These are phyloP conservation scores for Lasioglossum lativentre DNA, from an alignment of 2,888 invertebrate genomes.

Conservation along the genomic window DNA sequence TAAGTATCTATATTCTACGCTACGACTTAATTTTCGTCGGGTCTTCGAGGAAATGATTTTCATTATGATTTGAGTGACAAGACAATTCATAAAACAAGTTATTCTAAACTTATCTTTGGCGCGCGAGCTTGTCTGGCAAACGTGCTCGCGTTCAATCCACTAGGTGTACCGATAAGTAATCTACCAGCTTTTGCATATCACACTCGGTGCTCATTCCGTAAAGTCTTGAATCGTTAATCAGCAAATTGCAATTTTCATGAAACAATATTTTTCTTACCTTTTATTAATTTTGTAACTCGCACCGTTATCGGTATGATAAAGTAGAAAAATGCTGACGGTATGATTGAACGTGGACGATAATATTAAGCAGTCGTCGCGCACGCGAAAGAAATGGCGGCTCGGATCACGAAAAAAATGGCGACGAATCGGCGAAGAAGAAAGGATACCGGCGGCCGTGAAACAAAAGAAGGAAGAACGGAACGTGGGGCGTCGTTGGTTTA, in stretches of 20 bases:
- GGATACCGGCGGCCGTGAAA: constrained; percentile 16
- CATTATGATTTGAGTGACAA: constrained; percentile 4
- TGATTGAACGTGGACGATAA: not conserved
- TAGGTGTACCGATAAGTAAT: constrained; percentile 1
- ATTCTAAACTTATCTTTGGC: constrained; percentile 16
- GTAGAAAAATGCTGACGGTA: not conserved
- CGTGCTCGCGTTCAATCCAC: not conserved
- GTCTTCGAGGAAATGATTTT: constrained; percentile 1
- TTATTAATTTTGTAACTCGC: not conserved
- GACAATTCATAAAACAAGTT: constrained; percentile 13
- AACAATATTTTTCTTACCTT: not conserved
- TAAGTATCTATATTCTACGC: constrained; percentile 1
- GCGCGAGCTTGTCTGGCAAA: not conserved
- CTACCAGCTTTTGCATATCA: not conserved
- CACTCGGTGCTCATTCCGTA: not conserved
- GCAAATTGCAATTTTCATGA: not conserved
- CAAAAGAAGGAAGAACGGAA: constrained; percentile 42
- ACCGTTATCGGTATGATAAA: not conserved
- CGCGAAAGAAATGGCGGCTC: constrained; percentile 1
- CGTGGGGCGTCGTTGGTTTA: constrained; percentile 57
- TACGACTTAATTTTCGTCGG: not conserved
- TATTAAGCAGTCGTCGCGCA: not conserved
- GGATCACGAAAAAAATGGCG: constrained; percentile 13
- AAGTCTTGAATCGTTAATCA: not conserved
- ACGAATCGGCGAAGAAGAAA: constrained; percentile 13